Conservation (phyloP, 2,797 vertebrate species). For the Poecilia wingei region DNA sequence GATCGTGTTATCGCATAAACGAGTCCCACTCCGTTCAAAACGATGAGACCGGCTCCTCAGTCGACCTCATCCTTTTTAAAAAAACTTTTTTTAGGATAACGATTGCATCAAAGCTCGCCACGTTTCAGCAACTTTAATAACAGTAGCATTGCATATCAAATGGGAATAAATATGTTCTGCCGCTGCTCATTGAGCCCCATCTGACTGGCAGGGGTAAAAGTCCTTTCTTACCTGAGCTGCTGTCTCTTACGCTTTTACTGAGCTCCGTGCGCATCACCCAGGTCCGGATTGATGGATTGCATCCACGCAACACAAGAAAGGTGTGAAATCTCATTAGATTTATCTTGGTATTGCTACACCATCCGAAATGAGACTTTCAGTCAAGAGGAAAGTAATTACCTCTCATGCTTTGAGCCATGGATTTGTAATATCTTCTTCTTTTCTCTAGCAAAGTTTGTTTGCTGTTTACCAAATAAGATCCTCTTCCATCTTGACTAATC, state of each 20-base stretch:
- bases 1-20: slow-evolving; percentile 13
- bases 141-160: slow-evolving; percentile 37
- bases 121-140: slow-evolving; percentile 44
- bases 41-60: slow-evolving; percentile 2
- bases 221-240: slow-evolving; percentile 63
- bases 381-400: slow-evolving; percentile 80
- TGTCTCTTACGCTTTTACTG: slow-evolving; percentile 44
- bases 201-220: slow-evolving; percentile 63
- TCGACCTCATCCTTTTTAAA: slow-evolving; percentile 6
- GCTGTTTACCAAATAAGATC: slow-evolving; percentile 67
- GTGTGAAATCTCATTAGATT: slow-evolving; percentile 85
- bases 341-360: slow-evolving; percentile 71
- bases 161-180: slow-evolving; percentile 27
- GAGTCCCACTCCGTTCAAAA: slow-evolving; percentile 40
- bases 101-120: slow-evolving; percentile 28
- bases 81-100: slow-evolving; percentile 1
- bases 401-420: slow-evolving; percentile 68
- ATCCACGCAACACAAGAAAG: slow-evolving; percentile 68
- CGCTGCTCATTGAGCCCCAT: slow-evolving; percentile 31
- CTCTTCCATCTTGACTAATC: slow-evolving; percentile 55
- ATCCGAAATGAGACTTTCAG: slow-evolving; percentile 77
- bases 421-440: slow-evolving; percentile 71
- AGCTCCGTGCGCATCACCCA: slow-evolving; percentile 43
- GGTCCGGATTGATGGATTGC: slow-evolving; percentile 76
- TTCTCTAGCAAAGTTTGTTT: slow-evolving; percentile 63